These are phyloP conservation scores for Cheilosia impressa DNA, from an alignment of 2,888 invertebrate genomes.

Conservation along the genomic window DNA sequence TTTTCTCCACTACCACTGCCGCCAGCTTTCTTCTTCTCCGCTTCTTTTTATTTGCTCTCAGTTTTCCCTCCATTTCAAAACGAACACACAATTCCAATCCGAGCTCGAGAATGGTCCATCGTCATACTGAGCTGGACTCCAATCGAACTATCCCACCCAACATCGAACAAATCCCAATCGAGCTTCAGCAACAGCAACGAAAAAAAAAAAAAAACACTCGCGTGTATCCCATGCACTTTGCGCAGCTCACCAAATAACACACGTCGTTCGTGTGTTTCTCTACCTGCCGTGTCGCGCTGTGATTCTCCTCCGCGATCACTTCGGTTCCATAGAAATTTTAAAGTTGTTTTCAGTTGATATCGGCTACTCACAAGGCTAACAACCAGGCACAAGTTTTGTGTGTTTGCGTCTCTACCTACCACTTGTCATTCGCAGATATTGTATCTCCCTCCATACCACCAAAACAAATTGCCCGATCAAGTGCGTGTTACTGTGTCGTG, in stretches of 20 bases:
- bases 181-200: conserved; percentile 24
- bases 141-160: conserved; percentile 50
- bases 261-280: conserved; percentile 56
- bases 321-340: conserved; percentile 81
- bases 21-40: conserved; percentile 44
- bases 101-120: conserved; percentile 43
- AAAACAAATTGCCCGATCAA: conserved; percentile 19
- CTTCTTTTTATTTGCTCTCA: conserved; percentile 1
- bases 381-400: conserved; percentile 77
- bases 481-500: conserved; percentile 66
- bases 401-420: conserved; percentile 50
- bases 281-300: conserved; percentile 70
- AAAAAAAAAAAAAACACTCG: conserved; percentile 2
- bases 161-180: conserved; percentile 72
- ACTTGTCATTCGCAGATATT: conserved; percentile 56
- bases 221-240: conserved; percentile 55
- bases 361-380: conserved; percentile 84
- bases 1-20: conserved; percentile 9
- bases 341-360: conserved; percentile 85
- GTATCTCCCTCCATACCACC: conserved; percentile 21
- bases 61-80: conserved; percentile 48
- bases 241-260: conserved; percentile 57
- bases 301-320: conserved; percentile 78
- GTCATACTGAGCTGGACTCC: neutral
- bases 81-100: conserved; percentile 5